Evolutionary conservation across 2,888 invertebrate genomes (phyloP), one percentile per base, ranked within the genome.

Genomic region (Eupithecia inturbata): DNA sequence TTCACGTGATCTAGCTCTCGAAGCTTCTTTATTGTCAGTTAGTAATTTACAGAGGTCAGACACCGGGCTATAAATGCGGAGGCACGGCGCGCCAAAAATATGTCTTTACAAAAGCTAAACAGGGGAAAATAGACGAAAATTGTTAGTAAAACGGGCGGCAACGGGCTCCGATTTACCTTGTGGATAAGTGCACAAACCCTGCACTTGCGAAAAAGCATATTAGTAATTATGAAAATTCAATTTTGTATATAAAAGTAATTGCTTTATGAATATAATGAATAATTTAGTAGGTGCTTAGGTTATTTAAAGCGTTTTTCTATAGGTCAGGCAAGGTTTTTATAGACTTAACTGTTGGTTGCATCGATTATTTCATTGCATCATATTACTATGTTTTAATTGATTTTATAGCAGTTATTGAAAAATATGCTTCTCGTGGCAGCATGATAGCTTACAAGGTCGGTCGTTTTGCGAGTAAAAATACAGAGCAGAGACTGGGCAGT

Each of bases 21-120:
- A 26, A 16, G 36, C 57, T 57, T 45, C 60, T 26, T 78, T 79
- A 83, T 86, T 88, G 86, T 91, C 63, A 68, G 89, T 87, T 86
- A 89, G 88, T 88, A 86, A 87, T 88, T 91, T 89, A 88, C 87
- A 89, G 85, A 87, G 92, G 86, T 91, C 89, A 90, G 89, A 89
- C 89, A 86, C 87, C 89, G 87, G 78, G 81, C 83, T 91, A 92
- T 92, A 84, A 92, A 94, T 94, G 94, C 94, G 88, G 87, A 89
- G 86, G 89, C 94, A 94, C 94, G 94, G 84, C 87, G 86, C 85
- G 87, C 83, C 87, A 88, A 89, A 92, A 91, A 91, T 91, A 91
- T 93, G 91, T 91, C 85, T 86, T 86, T 81, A 82, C 92, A 92
- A 67, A 71, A 68, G 68, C 68, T 41, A 71, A 71, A 68, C 60